Base-by-base conservation (phyloP, 2,113 vertebrate genomes). In the Cyanocitta stelleri region DNA sequence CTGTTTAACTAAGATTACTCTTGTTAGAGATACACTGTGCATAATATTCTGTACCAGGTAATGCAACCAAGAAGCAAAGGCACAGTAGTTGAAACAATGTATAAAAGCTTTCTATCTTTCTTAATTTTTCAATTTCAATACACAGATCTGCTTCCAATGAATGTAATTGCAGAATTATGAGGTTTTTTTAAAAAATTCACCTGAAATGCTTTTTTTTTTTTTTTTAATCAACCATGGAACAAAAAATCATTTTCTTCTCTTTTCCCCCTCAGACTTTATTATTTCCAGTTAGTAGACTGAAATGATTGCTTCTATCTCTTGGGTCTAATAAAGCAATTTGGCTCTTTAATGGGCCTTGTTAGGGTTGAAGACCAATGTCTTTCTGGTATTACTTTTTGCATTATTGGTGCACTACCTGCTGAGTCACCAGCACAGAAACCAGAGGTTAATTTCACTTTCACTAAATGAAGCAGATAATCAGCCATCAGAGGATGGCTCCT, bases 391-490 rank as follows among this genome's bases (percentile, higher is more conserved):
- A 82, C 96, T 97, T 96, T 97, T 92, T 96, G 64, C 87, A 63
- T 97, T 97, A 96, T 83, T 97, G 79, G 89, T 94, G 94, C 48
- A 94, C 86, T 98, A 97, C 97, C 96, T 98, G 98, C 97, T 97
- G 97, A 98, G 96, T 98, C 97, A 98, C 98, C 96, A 96, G 82
- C 90, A 92, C 74, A 82, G 95, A 97, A 97, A 96, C 49, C 85
- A 96, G 94, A 97, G 97, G 98, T 98, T 98, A 98, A 98, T 98
- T 98, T 98, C 91, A 82, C 69, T 95, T 89, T 84, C 94, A 97
- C 94, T 97, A 98, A 98, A 98, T 97, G 97, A 98, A 97, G 97
- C 97, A 96, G 89, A 97, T 97, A 98, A 98, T 98, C 96, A 97
- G 97, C 95, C 97, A 95, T 97, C 58, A 63, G 97, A 97, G 96